Base-by-base conservation (phyloP, 2,888 invertebrate genomes). In the Seira musarum region DNA sequence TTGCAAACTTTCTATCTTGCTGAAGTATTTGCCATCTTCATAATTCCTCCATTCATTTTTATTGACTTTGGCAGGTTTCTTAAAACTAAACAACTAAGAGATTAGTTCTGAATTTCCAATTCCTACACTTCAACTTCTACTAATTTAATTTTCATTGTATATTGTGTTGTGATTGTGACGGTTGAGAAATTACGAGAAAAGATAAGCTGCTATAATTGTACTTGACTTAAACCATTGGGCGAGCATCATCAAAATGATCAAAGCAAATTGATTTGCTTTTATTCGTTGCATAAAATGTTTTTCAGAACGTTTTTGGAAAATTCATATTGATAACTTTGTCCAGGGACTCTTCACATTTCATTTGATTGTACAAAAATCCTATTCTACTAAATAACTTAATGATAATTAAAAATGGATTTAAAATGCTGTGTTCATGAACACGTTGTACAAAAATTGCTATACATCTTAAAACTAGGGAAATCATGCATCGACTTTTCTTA, bases 391-490 rank as follows among this genome's bases (percentile, higher is more conserved):
- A 40, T 40, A 40, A 40, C 40, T 40, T 40, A 40, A 40, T 8
- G 40, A n/a, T 40, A 40, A 13, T 40, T 40, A 76, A 76, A 76
- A 66, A 76, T 69, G 13, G 13, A 40, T 40, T 40, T 8, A 40
- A 40, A 40, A 13, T 40, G 40, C 13, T 8, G 5, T 40, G 5
- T 40, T 63, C 68, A 76, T 76, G 76, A 76, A 76, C 76, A 76
- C 76, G 46, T 61, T 68, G 75, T 75, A 75, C 75, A 75, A 75
- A 65, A 40, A 13, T 30, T 30, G 19, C 24, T 68, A 8, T 60
- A 24, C 13, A 63, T 63, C 21, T 35, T n/a, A n/a, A 40, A 13
- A 40, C 13, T 40, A 40, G 13, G 13, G 40, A 8, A 8, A 40
- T 40, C 13, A 40, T 40, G 40, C 40, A n/a, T n/a, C n/a, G n/a